Evolutionary conservation across 2,888 invertebrate species (phyloP), one percentile per base, ranked within the genome.

Genomic region (Actias luna): DNA sequence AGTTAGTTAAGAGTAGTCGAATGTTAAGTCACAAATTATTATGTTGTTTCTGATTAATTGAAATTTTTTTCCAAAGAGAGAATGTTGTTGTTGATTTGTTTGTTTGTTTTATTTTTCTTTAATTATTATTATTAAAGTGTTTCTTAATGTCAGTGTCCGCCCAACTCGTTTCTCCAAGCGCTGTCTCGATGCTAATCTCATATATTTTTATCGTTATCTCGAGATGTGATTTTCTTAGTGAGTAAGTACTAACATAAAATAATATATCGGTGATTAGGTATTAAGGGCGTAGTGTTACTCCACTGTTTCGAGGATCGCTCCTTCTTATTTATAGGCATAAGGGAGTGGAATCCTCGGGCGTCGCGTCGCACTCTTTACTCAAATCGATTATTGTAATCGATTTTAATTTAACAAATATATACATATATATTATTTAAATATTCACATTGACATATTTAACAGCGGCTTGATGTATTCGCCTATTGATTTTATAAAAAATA

Each of bases 191-290:
- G 82, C 82, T 83, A 86, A 88, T 87, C 87, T 88, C 46, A 22
- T 22, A 46, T 46, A 22, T 46, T 88, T 85, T 85, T 88, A 88
- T 87, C 84, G 72, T 88, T 86, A 89, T 90, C 86, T 89, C 89
- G 87, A 90, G 84, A 87, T 87, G 91, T 91, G 91, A 90, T 91
- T 89, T 87, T 78, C 82, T 75, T 90, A 89, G 87, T 69, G 69
- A 67, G 71, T 88, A 91, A 90, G 89, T 73, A 88, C 88, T 89
- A 90, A 89, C 88, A 76, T 68, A 74, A 52, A 25, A 52, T 69
- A 70, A 69, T 76, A 72, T 74, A 73, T 66, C 72, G 76, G 78
- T 66, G 69, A 67, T 69, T 39, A 55, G 59, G 55, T 29, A n/a
- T n/a, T 36, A 31, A n/a, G 61, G 27, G n/a, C 18, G n/a, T 55